Evolutionary conservation across 2,888 invertebrate species (phyloP), one percentile per base, ranked within the genome.

Genomic region (Aphidoletes aphidimyza): DNA sequence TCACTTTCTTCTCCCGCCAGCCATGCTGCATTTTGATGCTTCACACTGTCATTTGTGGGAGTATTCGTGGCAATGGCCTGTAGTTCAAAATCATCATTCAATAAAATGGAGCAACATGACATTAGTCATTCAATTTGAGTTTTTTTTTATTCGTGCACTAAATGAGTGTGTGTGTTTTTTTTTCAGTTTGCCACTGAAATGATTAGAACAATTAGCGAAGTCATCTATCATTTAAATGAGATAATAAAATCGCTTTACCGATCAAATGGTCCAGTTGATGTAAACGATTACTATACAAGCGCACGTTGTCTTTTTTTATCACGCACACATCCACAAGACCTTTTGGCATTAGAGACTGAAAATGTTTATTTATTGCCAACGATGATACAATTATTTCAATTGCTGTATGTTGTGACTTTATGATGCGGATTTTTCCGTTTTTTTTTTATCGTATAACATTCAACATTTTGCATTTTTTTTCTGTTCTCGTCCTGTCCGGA

Each of bases 161-260:
- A 47, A 2, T 69, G 9, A 30, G 11, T 54, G 2, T 54, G n/a
- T n/a, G n/a, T 54, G 3, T 54, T 54, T 54, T 54, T 54, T 69
- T 69, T 69, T 69, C 30, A 30, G 30, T 1, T 69, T 14, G 2
- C 11, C 69, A 30, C 26, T 54, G 69, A 30, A 69, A 30, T 30
- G 69, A 69, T 69, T 69, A 69, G 69, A 69, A 69, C 69, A 69
- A 69, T 69, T 69, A 69, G 69, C 69, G 69, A 9, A 30, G 69
- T 69, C 26, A 69, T 69, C 69, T 69, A 69, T 69, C 69, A 69
- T 69, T 69, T 69, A 69, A 69, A 69, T 69, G 30, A 69, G 69
- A 69, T 30, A 30, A 69, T 69, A 69, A 69, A 69, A 69, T 69
- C 30, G 30, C 30, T 69, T 22, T 22, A 22, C 22, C 34, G 30